Base-by-base conservation (phyloP, 92 coral and sea anemone species). In the Micromussa lordhowensis region DNA sequence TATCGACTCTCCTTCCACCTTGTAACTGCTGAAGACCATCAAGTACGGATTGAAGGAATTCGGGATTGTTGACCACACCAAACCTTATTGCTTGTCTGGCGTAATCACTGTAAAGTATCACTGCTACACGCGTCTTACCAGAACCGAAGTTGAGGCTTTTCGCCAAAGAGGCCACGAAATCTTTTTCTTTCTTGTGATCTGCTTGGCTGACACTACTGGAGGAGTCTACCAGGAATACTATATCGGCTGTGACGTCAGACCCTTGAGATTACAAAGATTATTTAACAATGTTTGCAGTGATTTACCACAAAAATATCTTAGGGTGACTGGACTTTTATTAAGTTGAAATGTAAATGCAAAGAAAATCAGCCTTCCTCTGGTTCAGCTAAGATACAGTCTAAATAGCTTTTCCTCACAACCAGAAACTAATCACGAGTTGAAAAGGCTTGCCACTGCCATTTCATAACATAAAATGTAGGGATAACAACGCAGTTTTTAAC, bases 221-320 rank as follows among this genome's bases (percentile, higher is more conserved):
- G 34, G 96, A 88, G 79, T 93, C 96, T 84, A 93, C 58, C 29
- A 91, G 73, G 53, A 93, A 88, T 4, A 93, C 92, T 11, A 93
- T 74, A 82, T 93, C 96, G 53, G 92, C 87, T 12, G 88, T 53
- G 32, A 81, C 59, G 76, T 90, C 90, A 58, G 53, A 88, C 73
- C 30, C 28, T 49, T 38, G 32, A 26, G 28, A 64, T 3, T 21
- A 64, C 30, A 64, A 11, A n/a, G 32, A 26, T n/a, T 26, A 11
- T n/a, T 64, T 26, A 21, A 64, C 14, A 64, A 26, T 64, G 16
- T 0, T 26, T 3, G 70, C 5, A 61, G 24, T 21, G 11, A n/a
- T n/a, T n/a, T 13, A 54, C 3, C 19, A 54, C 19, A 54, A 54
- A 54, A 54, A 54, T 54, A 54, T 14, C 8, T 19, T 2, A 54